phyloP scores from a whole-genome alignment of 2,113 vertebrate species.

The Perca flavescens region DNA sequence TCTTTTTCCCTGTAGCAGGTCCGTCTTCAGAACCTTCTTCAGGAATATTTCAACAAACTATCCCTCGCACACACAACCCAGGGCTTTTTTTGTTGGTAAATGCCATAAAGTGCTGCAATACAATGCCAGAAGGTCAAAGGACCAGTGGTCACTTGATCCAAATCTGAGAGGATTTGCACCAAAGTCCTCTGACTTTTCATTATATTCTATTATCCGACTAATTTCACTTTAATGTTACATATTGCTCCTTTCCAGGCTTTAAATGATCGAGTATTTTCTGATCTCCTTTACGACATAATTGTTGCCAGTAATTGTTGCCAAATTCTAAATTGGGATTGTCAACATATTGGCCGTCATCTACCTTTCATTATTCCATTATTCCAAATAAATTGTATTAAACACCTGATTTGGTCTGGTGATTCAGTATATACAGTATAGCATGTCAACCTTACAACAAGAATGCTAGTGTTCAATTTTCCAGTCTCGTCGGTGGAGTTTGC shows the following conservation, averaged over 20 bases:
- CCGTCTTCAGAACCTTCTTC: slow-evolving; percentile 7
- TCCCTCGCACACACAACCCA: background rate
- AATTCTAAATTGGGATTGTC: background rate
- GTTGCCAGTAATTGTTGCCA: background rate
- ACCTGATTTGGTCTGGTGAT: background rate
- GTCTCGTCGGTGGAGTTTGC: background rate
- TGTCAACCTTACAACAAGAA: background rate
- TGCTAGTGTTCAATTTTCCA: background rate
- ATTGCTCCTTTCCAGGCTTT: too few species aligned
- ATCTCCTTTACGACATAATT: background rate
- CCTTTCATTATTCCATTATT: background rate
- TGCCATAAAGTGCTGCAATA: background rate
- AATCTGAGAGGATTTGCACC: background rate
- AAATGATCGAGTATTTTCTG: background rate
- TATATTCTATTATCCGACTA: background rate
- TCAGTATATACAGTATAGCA: background rate
- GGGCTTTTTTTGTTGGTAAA: slow-evolving; percentile 2
- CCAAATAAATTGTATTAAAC: background rate
- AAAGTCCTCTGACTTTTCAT: background rate
- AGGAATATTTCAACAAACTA: slow-evolving; percentile 21
- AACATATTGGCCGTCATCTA: background rate
- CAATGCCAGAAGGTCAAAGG: slow-evolving; percentile 7
- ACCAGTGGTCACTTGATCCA: background rate
- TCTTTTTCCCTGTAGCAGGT: background rate
- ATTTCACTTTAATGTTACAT: background rate